These are phyloP conservation scores for Megatriorchis doriae DNA, from an alignment of 2,113 vertebrate species.

Conservation along the genomic window DNA sequence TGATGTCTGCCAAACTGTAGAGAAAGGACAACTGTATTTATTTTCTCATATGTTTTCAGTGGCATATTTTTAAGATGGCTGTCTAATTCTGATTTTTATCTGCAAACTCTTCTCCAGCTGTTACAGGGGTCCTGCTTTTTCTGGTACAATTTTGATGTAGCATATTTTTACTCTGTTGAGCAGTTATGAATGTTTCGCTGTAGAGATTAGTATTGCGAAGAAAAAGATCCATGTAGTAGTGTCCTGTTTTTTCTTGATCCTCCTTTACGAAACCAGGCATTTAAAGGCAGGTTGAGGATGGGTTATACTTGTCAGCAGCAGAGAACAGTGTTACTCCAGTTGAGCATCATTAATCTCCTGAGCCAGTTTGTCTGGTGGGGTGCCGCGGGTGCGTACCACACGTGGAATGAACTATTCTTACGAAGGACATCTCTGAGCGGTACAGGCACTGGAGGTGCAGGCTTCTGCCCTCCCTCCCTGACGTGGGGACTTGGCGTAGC, in stretches of 20 bases:
- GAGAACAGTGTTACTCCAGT: background rate
- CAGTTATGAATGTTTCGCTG: slow-evolving; percentile 47
- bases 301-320: background rate
- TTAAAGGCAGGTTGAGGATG: background rate
- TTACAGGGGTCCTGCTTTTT: slow-evolving; percentile 1
- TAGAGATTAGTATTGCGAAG: background rate
- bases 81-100: background rate
- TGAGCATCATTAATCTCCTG: background rate
- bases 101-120: background rate
- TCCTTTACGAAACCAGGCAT: background rate
- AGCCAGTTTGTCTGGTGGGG: background rate
- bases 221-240: background rate
- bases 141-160: slow-evolving; percentile 43
- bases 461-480: background rate
- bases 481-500: accelerated
- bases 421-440: background rate
- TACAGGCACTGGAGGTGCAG: background rate
- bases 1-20: background rate
- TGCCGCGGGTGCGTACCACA: accelerated
- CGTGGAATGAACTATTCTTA: background rate
- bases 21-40: background rate
- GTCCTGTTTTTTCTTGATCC: background rate
- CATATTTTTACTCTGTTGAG: slow-evolving; percentile 43
- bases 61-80: slow-evolving; percentile 9
- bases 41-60: background rate